These are phyloP conservation scores for Conus canariensis DNA, from an alignment of 2,888 invertebrate genomes.

Conservation along the genomic window DNA sequence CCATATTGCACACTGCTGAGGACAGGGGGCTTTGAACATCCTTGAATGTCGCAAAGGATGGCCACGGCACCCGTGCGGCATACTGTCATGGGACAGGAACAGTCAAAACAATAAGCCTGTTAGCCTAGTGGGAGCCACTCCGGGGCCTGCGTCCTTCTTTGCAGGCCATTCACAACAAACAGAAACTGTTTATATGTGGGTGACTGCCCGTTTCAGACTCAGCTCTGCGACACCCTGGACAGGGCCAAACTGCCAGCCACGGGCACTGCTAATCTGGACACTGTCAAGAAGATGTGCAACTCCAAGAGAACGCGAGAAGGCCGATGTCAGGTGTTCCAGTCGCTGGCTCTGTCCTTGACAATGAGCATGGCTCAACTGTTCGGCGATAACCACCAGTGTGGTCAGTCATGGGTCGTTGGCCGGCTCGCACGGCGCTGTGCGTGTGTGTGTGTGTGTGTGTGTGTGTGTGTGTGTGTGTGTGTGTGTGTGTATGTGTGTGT, in stretches of 20 bases:
- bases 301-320: neutral
- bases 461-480: constrained; percentile 30
- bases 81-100: too few relatives aligned
- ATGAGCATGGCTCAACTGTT: constrained; percentile 9
- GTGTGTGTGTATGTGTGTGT: constrained; percentile 15
- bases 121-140: too few relatives aligned
- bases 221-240: constrained; percentile 21
- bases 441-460: constrained; percentile 18
- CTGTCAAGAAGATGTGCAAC: constrained; percentile 24
- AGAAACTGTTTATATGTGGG: too few relatives aligned
- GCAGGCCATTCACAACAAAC: too few relatives aligned
- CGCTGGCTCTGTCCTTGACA: neutral
- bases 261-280: neutral
- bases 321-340: constrained; percentile 24
- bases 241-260: constrained; percentile 22
- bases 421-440: too few relatives aligned
- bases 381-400: constrained; percentile 2
- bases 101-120: too few relatives aligned
- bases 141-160: too few relatives aligned
- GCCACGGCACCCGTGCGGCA: too few relatives aligned
- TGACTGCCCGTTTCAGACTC: neutral
- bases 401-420: constrained; percentile 5
- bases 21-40: too few relatives aligned
- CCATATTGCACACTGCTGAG: too few relatives aligned
- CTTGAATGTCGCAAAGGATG: too few relatives aligned